Evolutionary conservation across 1,140 invertebrate species (phyloP).

Genomic region (Hypsibius dujardini): DNA sequence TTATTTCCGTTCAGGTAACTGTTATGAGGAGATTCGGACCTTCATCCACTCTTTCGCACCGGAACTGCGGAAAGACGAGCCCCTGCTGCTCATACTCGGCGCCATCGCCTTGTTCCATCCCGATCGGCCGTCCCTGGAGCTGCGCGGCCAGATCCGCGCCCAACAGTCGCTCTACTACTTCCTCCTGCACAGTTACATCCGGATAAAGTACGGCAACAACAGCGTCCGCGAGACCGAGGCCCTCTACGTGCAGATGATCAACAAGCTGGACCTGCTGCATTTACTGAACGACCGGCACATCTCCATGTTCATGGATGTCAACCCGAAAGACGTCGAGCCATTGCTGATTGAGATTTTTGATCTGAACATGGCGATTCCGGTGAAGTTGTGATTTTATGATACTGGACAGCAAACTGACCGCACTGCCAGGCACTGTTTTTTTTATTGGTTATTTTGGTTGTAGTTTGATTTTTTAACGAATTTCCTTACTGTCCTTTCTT

Average conservation of each 20-base stretch:
- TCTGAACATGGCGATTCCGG: constrained; percentile 40
- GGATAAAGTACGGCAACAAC: constrained; percentile 17
- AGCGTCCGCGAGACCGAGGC: constrained; percentile 49
- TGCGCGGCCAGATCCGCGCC: background rate
- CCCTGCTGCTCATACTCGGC: constrained; percentile 68
- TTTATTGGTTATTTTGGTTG: background rate
- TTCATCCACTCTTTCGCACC: constrained; percentile 62
- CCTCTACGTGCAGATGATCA: constrained; percentile 63
- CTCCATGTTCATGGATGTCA: constrained; percentile 67
- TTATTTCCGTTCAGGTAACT: constrained; percentile 40
- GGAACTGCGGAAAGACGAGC: constrained; percentile 59
- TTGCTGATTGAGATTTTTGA: constrained; percentile 80
- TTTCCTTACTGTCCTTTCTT: background rate
- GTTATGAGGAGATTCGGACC: constrained; percentile 60
- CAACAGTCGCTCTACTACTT: constrained; percentile 15
- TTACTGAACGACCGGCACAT: constrained; percentile 67
- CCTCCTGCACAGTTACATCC: constrained; percentile 18
- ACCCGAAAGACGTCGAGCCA: constrained; percentile 70
- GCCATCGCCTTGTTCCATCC: constrained; percentile 74
- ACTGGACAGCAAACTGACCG: background rate
- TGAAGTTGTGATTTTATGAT: background rate
- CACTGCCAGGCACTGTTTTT: background rate
- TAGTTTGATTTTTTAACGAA: background rate
- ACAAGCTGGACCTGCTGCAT: constrained; percentile 67
- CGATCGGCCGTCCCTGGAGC: constrained; percentile 42